Evolutionary conservation across 2,888 invertebrate genomes (phyloP).

Genomic region (Melinaea marsaeus): DNA sequence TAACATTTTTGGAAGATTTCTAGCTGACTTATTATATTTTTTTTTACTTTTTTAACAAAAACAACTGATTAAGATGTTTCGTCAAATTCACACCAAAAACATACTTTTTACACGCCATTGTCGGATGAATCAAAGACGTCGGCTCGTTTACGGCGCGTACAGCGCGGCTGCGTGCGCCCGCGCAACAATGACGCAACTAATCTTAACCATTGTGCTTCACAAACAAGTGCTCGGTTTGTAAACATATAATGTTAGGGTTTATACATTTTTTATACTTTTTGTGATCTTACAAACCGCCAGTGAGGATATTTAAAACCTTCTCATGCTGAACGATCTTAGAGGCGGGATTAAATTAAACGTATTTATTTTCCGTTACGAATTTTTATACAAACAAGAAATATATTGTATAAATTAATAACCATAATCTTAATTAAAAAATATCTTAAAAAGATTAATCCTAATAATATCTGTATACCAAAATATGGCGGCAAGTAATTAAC

Average conservation of each 20-base stretch:
- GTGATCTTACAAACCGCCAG: neutral
- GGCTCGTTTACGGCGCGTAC: conserved; percentile 36
- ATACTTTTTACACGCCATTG: conserved; percentile 8
- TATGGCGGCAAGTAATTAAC: conserved; percentile 24
- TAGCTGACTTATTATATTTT: too few species aligned
- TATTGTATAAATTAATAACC: too few species aligned
- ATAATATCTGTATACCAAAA: conserved; percentile 6
- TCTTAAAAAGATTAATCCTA: neutral
- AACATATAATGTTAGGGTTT: conserved; percentile 33
- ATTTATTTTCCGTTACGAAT: too few species aligned
- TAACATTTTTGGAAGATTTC: too few species aligned
- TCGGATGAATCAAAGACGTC: conserved; percentile 39
- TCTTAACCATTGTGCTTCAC: conserved; percentile 47
- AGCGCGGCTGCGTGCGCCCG: conserved; percentile 41
- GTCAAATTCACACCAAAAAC: too few species aligned
- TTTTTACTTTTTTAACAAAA: too few species aligned
- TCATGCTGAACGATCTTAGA: too few species aligned
- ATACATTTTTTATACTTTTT: conserved; percentile 24
- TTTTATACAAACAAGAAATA: too few species aligned
- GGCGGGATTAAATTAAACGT: too few species aligned
- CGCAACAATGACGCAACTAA: conserved; percentile 51
- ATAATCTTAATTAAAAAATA: too few species aligned
- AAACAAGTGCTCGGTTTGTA: conserved; percentile 54
- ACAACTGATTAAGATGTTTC: too few species aligned
- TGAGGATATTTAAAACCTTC: neutral